A percentile compares a stretch with the other conserved stretches of the same genome.
These are phyloP conservation scores for Spodoptera picta DNA, from an alignment of 2,888 invertebrate genomes.

Conservation along the genomic window DNA sequence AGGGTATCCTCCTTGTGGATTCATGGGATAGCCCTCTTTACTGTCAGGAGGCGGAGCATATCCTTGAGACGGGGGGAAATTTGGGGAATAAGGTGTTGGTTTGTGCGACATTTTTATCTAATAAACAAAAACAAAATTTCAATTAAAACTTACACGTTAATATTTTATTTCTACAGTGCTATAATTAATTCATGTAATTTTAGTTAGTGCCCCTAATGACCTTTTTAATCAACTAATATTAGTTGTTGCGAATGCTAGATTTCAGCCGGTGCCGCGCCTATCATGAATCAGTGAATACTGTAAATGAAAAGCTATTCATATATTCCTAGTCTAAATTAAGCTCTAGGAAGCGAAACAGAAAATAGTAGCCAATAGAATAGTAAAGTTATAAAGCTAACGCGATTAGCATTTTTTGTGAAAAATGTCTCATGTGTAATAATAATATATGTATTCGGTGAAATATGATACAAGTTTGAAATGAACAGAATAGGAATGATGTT, in stretches of 20 bases:
- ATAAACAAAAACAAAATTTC: slow-evolving; percentile 32
- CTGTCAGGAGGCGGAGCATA: slow-evolving; percentile 78
- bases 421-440: neutral
- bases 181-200: neutral
- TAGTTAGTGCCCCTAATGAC: slow-evolving; percentile 14
- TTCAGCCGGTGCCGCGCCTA: slow-evolving; percentile 26
- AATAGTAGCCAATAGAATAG: slow-evolving; percentile 33
- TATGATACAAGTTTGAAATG: too few relatives aligned
- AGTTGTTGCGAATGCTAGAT: slow-evolving; percentile 2
- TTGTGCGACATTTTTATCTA: slow-evolving; percentile 83
- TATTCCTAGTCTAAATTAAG: slow-evolving; percentile 30
- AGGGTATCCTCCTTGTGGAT: slow-evolving; percentile 75
- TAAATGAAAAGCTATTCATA: slow-evolving; percentile 10
- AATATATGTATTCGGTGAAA: neutral
- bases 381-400: slow-evolving; percentile 11
- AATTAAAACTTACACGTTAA: too few relatives aligned
- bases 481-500: too few relatives aligned
- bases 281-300: slow-evolving; percentile 5
- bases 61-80: slow-evolving; percentile 81
- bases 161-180: too few relatives aligned
- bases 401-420: slow-evolving; percentile 1
- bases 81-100: slow-evolving; percentile 80
- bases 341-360: slow-evolving; percentile 13
- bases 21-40: slow-evolving; percentile 75
- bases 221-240: slow-evolving; percentile 12